These are phyloP conservation scores for Hydropsyche tenuis DNA, from an alignment of 1,140 invertebrate genomes.

Conservation along the genomic window DNA sequence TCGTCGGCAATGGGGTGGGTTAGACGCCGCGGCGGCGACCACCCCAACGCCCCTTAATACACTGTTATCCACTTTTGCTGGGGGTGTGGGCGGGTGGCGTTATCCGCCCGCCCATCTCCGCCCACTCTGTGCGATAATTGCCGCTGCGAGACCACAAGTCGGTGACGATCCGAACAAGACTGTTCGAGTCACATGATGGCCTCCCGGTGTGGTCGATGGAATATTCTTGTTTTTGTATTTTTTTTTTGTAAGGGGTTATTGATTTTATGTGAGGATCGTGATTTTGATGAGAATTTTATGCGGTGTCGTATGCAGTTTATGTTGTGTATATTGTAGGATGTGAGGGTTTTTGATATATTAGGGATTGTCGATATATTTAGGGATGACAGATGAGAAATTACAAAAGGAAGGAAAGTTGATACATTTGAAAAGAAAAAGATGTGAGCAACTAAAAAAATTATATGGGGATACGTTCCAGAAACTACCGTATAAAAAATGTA, in stretches of 20 bases:
- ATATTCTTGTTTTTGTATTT: background rate
- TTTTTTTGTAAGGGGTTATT: background rate
- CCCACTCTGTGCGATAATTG: constrained; percentile 32
- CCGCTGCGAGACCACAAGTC: constrained; percentile 32
- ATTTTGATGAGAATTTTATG: no score
- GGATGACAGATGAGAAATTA: no score
- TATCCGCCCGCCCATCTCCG: background rate
- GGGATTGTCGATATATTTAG: no score
- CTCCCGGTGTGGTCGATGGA: background rate
- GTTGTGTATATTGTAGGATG: no score
- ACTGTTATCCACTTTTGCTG: constrained; percentile 39
- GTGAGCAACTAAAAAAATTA: no score
- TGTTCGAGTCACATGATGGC: background rate
- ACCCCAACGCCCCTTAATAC: constrained; percentile 3
- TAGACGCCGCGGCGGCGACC: constrained; percentile 21
- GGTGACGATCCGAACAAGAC: background rate
- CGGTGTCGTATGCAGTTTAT: no score
- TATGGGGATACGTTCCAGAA: no score
- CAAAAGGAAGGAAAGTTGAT: no score
- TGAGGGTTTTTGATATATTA: no score
- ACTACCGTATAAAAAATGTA: no score
- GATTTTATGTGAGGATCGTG: no score
- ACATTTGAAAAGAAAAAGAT: no score
- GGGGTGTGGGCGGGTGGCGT: background rate
- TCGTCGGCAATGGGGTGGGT: constrained; percentile 10